Conservation (phyloP, 2,888 invertebrate genomes). For the Cosmia trapezina region DNA sequence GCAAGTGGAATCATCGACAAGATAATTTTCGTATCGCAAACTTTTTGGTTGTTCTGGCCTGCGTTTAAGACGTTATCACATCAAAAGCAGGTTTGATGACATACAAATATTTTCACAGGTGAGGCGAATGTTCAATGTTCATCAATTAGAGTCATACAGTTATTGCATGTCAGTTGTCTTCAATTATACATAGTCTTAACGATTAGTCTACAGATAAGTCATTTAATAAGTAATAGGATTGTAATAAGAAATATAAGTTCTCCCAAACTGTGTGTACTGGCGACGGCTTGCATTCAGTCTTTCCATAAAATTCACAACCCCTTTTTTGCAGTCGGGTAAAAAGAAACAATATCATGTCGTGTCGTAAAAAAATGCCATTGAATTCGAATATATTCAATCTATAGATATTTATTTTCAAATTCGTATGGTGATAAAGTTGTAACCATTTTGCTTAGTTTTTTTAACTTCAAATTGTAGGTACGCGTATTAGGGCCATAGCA, state of each 20-base stretch:
- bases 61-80: neutral
- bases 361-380: neutral
- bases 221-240: slow-evolving; percentile 30
- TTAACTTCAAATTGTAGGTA: neutral
- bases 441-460: neutral
- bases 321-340: too few relatives aligned
- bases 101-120: neutral
- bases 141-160: slow-evolving; percentile 20
- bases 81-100: too few relatives aligned
- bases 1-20: neutral
- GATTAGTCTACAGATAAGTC: slow-evolving; percentile 55
- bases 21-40: neutral
- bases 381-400: neutral
- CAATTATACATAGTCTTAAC: slow-evolving; percentile 45
- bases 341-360: too few relatives aligned
- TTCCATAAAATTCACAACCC: neutral
- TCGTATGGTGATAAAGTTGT: neutral
- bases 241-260: slow-evolving; percentile 4
- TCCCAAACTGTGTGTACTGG: slow-evolving; percentile 10
- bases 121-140: slow-evolving; percentile 33
- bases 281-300: slow-evolving; percentile 4
- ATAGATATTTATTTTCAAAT: neutral
- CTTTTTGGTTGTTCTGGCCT: neutral
- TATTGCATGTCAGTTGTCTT: slow-evolving; percentile 43
- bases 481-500: neutral